Evolutionary conservation across 2,113 vertebrate genomes (phyloP).

Genomic region (Chaetodon trifascialis): DNA sequence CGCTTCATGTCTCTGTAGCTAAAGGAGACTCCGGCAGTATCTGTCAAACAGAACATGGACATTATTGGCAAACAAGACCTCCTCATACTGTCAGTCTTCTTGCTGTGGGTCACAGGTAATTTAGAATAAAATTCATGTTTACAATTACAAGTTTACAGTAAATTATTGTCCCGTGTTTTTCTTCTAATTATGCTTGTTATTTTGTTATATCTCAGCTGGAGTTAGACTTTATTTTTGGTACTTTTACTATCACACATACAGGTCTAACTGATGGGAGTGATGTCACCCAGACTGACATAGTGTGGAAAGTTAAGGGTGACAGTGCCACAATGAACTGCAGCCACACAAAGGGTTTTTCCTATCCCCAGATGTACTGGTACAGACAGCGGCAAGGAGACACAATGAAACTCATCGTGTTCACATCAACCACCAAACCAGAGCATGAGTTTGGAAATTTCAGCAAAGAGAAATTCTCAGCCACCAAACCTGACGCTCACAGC

Average conservation of each 20-base stretch:
- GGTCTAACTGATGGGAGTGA: background rate
- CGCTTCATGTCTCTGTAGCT: background rate
- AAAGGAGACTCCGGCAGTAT: background rate
- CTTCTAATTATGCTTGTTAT: no score
- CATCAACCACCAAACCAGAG: no score
- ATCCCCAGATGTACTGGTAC: slow-evolving; percentile 37
- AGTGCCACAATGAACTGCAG: slow-evolving; percentile 51
- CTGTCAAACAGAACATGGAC: slow-evolving; percentile 4
- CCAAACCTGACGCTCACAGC: background rate
- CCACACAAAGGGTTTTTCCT: slow-evolving; percentile 2
- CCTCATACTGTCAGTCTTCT: background rate
- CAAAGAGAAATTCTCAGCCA: slow-evolving; percentile 28
- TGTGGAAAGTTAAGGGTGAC: background rate
- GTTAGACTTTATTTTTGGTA: background rate
- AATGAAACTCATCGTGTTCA: slow-evolving; percentile 28
- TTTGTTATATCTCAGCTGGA: no score
- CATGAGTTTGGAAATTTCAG: background rate
- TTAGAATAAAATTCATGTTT: background rate
- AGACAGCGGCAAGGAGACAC: slow-evolving; percentile 59
- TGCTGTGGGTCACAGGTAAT: slow-evolving; percentile 31
- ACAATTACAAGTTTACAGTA: background rate
- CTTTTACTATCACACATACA: background rate
- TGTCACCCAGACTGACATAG: background rate
- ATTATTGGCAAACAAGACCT: accelerated
- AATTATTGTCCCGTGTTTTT: no score